phyloP scores from a whole-genome alignment of 2,888 invertebrate genomes.

The Eupithecia subumbrata region DNA sequence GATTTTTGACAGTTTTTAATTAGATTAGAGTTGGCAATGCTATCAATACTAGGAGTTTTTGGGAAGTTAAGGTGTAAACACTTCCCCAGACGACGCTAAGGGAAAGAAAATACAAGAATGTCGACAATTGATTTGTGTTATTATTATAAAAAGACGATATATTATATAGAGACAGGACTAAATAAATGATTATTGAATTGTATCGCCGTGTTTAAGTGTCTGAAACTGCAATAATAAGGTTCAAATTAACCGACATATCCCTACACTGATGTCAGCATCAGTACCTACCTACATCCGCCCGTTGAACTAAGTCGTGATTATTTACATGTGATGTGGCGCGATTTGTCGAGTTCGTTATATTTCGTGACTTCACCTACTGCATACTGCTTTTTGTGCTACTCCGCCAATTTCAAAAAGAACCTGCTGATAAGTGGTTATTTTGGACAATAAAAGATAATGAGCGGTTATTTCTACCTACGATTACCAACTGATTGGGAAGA shows the following conservation, averaged over 20 bases:
- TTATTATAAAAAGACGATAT: no score
- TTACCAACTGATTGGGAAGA: neutral
- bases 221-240: no score
- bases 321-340: slow-evolving; percentile 39
- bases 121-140: no score
- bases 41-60: no score
- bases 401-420: slow-evolving; percentile 45
- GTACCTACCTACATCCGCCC: slow-evolving; percentile 42
- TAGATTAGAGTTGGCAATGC: no score
- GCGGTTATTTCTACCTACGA: neutral
- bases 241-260: neutral
- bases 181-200: no score
- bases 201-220: no score
- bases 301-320: slow-evolving; percentile 59
- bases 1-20: no score
- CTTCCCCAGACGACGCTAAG: no score
- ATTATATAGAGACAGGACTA: no score
- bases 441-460: slow-evolving; percentile 7
- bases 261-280: neutral
- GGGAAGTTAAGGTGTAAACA: no score
- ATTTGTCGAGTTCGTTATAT: slow-evolving; percentile 46
- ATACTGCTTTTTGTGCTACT: slow-evolving; percentile 50
- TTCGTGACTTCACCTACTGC: slow-evolving; percentile 53
- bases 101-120: no score
- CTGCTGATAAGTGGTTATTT: slow-evolving; percentile 27